Base-by-base conservation (phyloP, 1,140 invertebrate species). In the Listronotus oregonensis region DNA sequence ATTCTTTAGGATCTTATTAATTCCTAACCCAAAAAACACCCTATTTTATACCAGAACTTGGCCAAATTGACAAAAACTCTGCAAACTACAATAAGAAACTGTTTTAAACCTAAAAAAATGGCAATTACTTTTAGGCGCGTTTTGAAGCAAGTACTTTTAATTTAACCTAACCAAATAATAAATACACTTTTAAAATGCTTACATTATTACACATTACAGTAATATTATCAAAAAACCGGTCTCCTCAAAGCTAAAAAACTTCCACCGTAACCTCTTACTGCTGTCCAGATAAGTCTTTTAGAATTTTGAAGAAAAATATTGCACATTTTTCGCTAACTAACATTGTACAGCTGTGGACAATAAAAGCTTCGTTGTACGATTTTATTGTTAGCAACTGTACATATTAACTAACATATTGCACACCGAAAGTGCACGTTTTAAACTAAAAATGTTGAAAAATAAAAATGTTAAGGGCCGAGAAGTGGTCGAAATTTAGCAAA, bases 121-220 rank as follows among this genome's bases (percentile, higher is more conserved):
- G 62, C 62, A 56, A 55, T 56, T 47, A 49, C 34, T 64, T 56
- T 63, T 63, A 63, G 51, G 51, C 49, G 34, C 60, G 42, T 37
- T 47, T 27, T 15, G 40, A 63, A 63, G 60, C 60, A 63, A 54
- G 49, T 51, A 52, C 11, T 63, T 62, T 63, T 44, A 37, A 37
- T 37, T 37, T 5, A 64, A 64, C 43, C 34, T 46, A 64, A 44
- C 14, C 18, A 17, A 15, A 10, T 47, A 56, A 64, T 64, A 64
- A 64, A 55, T 55, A 64, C 62, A 64, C 21, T 17, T 49, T 64
- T 56, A 64, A 56, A 64, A 64, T 64, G 50, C 62, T 64, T 64
- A 64, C 52, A 64, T 55, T 37, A 42, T 64, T 57, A 64, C 46
- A 52, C 32, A 54, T 27, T 12, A 64, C 52, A 62, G 18, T 42